phyloP scores from a whole-genome alignment of 2,888 invertebrate genomes.

The Muschampia plurimacula region DNA sequence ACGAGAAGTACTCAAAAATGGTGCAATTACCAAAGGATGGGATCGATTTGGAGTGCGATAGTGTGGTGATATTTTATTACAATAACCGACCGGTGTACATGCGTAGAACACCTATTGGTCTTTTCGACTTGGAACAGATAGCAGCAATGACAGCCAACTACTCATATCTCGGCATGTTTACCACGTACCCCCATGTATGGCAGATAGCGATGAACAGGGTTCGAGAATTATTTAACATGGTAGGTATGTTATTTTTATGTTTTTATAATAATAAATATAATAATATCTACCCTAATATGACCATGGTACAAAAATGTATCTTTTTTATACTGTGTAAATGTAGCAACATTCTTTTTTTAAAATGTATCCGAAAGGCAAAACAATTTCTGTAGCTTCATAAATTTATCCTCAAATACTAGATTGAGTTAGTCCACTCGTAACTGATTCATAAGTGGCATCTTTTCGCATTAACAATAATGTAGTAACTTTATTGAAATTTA shows the following conservation, averaged over 20 bases:
- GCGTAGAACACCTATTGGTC: constrained; percentile 35
- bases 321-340: neutral
- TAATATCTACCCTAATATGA: too few species aligned
- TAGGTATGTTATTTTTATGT: constrained; percentile 27
- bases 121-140: constrained; percentile 44
- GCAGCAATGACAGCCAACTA: constrained; percentile 21
- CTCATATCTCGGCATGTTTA: constrained; percentile 22
- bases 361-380: too few species aligned
- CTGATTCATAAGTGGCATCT: too few species aligned
- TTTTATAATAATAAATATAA: too few species aligned
- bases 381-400: too few species aligned
- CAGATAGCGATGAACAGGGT: constrained; percentile 45
- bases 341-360: neutral
- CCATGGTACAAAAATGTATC: neutral
- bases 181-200: constrained; percentile 8
- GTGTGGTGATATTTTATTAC: constrained; percentile 22
- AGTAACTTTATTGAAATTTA: too few species aligned
- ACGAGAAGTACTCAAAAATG: neutral
- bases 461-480: too few species aligned
- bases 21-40: constrained; percentile 20
- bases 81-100: constrained; percentile 18
- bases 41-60: neutral
- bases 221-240: constrained; percentile 48
- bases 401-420: too few species aligned
- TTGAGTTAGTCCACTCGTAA: too few species aligned